Conservation (phyloP, 2,113 vertebrate genomes). For the Polypterus senegalus region DNA sequence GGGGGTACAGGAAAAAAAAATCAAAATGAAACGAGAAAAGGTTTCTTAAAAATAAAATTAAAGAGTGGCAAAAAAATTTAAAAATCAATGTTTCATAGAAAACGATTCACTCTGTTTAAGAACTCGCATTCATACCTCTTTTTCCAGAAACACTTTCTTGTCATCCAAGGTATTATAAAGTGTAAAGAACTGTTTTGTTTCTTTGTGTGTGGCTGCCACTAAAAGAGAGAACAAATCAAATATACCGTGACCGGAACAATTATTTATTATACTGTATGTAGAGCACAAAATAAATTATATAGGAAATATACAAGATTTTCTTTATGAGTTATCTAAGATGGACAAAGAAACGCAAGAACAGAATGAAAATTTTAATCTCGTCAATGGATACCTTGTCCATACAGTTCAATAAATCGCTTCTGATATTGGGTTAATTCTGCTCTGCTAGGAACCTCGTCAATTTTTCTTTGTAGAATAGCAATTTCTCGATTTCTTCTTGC, state of each 20-base stretch:
- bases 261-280: no score
- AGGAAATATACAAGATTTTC: no score
- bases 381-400: constrained; percentile 73
- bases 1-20: no score
- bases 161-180: constrained; percentile 95
- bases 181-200: constrained; percentile 97
- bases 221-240: constrained; percentile 15
- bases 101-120: background rate
- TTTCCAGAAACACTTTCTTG: constrained; percentile 95
- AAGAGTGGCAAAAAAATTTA: no score
- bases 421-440: constrained; percentile 96
- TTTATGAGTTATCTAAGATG: no score
- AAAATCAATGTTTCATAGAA: no score
- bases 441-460: constrained; percentile 90
- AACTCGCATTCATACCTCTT: constrained; percentile 64
- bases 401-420: constrained; percentile 96
- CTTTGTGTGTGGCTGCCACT: constrained; percentile 96
- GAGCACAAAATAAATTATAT: no score
- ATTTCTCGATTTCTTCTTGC: constrained; percentile 94
- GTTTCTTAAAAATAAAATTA: no score
- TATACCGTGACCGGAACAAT: no score
- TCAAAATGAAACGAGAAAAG: no score
- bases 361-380: no score
- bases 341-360: no score
- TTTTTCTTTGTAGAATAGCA: constrained; percentile 86